Evolutionary conservation across 2,888 invertebrate genomes (phyloP).

Genomic region (Eupelmus urozonus): DNA sequence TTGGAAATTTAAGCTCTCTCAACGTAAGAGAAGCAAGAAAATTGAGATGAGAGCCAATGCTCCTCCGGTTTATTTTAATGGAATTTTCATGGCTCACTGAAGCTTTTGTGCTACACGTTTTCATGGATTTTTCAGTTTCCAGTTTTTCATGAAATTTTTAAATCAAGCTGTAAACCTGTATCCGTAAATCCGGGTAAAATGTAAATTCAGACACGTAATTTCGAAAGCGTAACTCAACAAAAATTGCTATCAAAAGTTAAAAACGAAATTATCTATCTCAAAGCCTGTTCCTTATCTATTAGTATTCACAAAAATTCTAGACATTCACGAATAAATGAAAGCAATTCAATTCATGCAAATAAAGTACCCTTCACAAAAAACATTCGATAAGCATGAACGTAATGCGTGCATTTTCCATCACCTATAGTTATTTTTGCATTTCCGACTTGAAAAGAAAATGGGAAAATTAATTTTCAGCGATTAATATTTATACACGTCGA

Average conservation of each 20-base stretch:
- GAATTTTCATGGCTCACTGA: too few relatives aligned
- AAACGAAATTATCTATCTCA: neutral
- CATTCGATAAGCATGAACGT: neutral
- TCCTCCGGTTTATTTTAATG: too few relatives aligned
- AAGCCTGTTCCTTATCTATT: slow-evolving; percentile 1
- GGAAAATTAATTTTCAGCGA: slow-evolving; percentile 2
- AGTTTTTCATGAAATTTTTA: too few relatives aligned
- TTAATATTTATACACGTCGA: slow-evolving; percentile 4
- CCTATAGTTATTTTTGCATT: neutral
- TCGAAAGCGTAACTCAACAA: neutral
- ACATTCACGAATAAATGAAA: neutral
- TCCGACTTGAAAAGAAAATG: neutral
- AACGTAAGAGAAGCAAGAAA: neutral
- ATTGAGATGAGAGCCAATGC: too few relatives aligned
- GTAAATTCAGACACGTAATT: neutral
- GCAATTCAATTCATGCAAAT: slow-evolving; percentile 36
- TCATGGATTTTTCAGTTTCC: too few relatives aligned
- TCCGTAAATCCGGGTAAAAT: neutral
- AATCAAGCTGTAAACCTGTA: neutral
- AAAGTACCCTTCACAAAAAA: slow-evolving; percentile 4
- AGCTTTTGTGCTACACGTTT: too few relatives aligned
- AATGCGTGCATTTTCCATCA: neutral
- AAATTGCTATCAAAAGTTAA: neutral
- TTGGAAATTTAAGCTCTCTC: too few relatives aligned
- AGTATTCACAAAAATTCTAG: slow-evolving; percentile 15